Base-by-base conservation (phyloP, 2,888 invertebrate species). In the Drosophila bunnanda region DNA sequence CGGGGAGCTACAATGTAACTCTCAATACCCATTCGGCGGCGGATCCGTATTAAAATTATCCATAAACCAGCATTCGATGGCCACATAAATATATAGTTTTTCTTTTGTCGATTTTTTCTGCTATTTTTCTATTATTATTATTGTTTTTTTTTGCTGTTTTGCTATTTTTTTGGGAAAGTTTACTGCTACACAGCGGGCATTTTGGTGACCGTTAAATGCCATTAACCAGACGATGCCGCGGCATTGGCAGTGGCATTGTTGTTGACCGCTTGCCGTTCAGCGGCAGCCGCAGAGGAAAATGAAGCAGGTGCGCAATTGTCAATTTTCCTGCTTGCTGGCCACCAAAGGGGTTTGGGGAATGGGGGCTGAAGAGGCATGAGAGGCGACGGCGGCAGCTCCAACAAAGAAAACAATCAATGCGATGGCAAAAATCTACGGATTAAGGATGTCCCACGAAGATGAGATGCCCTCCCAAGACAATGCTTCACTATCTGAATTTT, bases 241-340 rank as follows among this genome's bases (percentile, higher is more conserved):
- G 74, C 78, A 66, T 57, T 78, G 78, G 74, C 76, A 78, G 55
- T 82, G 82, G 76, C 79, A 80, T 72, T 82, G 81, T 69, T 69
- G 68, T 61, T 71, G 67, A 66, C 58, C 57, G 75, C 53, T 61
- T 73, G 62, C 62, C 61, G 66, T 38, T 71, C 65, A 50, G 62
- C 59, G 46, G 69, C 65, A 38, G 68, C 44, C 70, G 79, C 70
- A 69, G 75, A 71, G 75, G 83, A 83, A 83, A 83, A 83, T 83
- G 83, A 83, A 88, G 83, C 83, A 83, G 83, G 83, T 83, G 83
- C 88, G 83, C 83, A 83, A 83, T 83, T 83, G 83, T 83, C 83
- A 83, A 83, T 83, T 83, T 88, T 83, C 88, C 72, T 86, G 83
- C 81, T 66, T 72, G 32, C 65, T 75, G 61, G 75, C 61, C 59